A percentile compares a stretch with the other conserved stretches of the same genome.
Conservation (phyloP, 2,797 vertebrate genomes). For the Sebastiscus albofasciatus region DNA sequence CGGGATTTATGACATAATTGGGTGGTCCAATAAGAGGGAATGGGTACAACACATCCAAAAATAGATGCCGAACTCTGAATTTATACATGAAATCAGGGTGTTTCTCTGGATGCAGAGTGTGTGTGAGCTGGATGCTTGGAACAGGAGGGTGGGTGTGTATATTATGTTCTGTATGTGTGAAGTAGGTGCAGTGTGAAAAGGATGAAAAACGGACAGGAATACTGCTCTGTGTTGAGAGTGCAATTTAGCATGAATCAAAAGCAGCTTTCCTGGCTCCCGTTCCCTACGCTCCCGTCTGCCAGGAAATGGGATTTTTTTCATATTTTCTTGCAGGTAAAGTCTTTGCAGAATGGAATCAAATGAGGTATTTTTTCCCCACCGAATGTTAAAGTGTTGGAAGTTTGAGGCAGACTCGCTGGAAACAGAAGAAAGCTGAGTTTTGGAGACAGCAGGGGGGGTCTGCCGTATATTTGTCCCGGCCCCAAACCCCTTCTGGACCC, state of each 20-base stretch:
- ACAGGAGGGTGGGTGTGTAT: slow-evolving; percentile 31
- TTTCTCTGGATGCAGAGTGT: slow-evolving; percentile 50
- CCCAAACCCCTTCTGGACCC: slow-evolving; percentile 61
- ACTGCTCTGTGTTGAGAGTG: slow-evolving; percentile 78
- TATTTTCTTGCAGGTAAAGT: slow-evolving; percentile 80
- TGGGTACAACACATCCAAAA: slow-evolving; percentile 56
- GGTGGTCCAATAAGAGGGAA: slow-evolving; percentile 54
- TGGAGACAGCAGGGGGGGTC: slow-evolving; percentile 64
- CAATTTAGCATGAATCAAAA: slow-evolving; percentile 84
- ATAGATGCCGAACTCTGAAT: slow-evolving; percentile 58
- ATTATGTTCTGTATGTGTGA: slow-evolving; percentile 41
- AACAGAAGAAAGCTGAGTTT: slow-evolving; percentile 70
- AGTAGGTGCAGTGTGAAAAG: slow-evolving; percentile 68
- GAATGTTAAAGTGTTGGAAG: slow-evolving; percentile 76
- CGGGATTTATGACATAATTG: slow-evolving; percentile 68
- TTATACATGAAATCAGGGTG: slow-evolving; percentile 47
- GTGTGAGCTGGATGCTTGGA: slow-evolving; percentile 37
- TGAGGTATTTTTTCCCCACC: slow-evolving; percentile 79
- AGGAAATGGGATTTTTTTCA: slow-evolving; percentile 80
- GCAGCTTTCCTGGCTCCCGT: slow-evolving; percentile 81
- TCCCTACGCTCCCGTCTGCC: slow-evolving; percentile 69
- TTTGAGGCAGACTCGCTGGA: slow-evolving; percentile 68
- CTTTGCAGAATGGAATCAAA: slow-evolving; percentile 81
- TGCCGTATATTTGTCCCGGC: slow-evolving; percentile 61
- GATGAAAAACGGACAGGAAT: slow-evolving; percentile 76